Conservation (phyloP, 2,888 invertebrate species). For the Spodoptera exigua region DNA sequence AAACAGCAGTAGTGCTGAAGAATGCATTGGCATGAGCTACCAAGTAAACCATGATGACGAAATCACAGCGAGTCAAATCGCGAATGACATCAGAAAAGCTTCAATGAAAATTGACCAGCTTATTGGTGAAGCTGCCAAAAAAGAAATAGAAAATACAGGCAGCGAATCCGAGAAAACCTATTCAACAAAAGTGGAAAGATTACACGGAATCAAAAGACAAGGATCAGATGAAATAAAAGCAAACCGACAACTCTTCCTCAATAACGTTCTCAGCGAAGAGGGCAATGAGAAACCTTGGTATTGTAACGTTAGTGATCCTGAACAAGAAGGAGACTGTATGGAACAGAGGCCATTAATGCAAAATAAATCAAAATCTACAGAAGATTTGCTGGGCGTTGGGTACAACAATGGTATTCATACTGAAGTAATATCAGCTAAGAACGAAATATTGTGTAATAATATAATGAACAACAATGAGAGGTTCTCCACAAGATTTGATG, state of each 20-base stretch:
- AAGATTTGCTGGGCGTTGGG: slow-evolving; percentile 74
- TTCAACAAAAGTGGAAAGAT: slow-evolving; percentile 88
- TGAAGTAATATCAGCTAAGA: slow-evolving; percentile 81
- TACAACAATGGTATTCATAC: slow-evolving; percentile 74
- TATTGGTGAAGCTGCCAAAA: slow-evolving; percentile 82
- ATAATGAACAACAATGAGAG: slow-evolving; percentile 74
- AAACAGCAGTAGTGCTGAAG: slow-evolving; percentile 85
- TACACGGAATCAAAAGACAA: slow-evolving; percentile 89
- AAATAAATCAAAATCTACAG: slow-evolving; percentile 80
- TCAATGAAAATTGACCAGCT: slow-evolving; percentile 89
- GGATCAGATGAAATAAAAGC: slow-evolving; percentile 85
- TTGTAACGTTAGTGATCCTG: slow-evolving; percentile 86
- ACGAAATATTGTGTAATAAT: slow-evolving; percentile 82
- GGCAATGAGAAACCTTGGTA: slow-evolving; percentile 86
- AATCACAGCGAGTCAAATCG: slow-evolving; percentile 87
- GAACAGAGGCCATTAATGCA: slow-evolving; percentile 76
- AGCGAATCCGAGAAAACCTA: slow-evolving; percentile 86
- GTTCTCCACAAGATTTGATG: slow-evolving; percentile 72
- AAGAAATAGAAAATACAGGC: slow-evolving; percentile 71
- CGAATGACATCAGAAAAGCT: slow-evolving; percentile 88
- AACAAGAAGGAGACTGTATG: slow-evolving; percentile 82
- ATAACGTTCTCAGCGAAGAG: slow-evolving; percentile 82
- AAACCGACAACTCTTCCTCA: slow-evolving; percentile 82
- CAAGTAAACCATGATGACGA: slow-evolving; percentile 89
- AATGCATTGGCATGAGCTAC: slow-evolving; percentile 85